Evolutionary conservation across 2,113 vertebrate species (phyloP).

Genomic region (Monopterus albus): DNA sequence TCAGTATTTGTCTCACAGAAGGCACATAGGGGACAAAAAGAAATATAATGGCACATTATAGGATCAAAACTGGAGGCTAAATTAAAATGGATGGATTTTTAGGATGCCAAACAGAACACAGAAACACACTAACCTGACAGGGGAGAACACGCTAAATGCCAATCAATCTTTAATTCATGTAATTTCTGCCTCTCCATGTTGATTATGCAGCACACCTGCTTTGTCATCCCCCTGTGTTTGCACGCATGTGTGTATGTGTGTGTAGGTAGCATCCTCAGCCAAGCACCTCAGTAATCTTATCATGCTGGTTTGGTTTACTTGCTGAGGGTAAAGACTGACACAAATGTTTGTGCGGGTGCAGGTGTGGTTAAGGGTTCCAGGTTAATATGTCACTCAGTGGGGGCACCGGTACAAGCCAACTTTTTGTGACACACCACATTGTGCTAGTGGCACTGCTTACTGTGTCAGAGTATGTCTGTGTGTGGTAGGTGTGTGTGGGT

Average conservation of each 20-base stretch:
- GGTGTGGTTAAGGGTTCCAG: conserved; percentile 21
- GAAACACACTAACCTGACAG: conserved; percentile 12
- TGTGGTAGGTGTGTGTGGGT: not conserved
- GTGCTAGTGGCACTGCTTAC: conserved; percentile 32
- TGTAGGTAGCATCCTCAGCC: conserved; percentile 19
- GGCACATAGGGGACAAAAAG: not conserved
- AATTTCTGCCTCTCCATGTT: conserved; percentile 44
- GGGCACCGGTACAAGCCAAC: conserved; percentile 51
- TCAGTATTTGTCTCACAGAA: not conserved
- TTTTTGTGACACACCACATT: conserved; percentile 59
- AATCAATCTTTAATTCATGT: conserved; percentile 68
- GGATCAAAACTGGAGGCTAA: not conserved
- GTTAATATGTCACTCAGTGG: conserved; percentile 67
- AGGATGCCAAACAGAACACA: not conserved
- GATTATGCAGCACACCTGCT: conserved; percentile 57
- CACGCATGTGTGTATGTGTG: not conserved
- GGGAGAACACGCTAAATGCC: conserved; percentile 40
- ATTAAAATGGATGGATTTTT: not conserved
- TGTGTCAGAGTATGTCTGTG: not conserved
- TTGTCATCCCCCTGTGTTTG: not conserved
- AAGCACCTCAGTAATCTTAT: conserved; percentile 28
- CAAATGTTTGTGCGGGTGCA: conserved; percentile 5
- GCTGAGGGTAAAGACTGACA: conserved; percentile 38
- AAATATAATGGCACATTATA: not conserved
- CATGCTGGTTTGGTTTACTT: conserved; percentile 34